Evolutionary conservation across 1,140 invertebrate genomes (phyloP).

Genomic region (Araneus ventricosus): DNA sequence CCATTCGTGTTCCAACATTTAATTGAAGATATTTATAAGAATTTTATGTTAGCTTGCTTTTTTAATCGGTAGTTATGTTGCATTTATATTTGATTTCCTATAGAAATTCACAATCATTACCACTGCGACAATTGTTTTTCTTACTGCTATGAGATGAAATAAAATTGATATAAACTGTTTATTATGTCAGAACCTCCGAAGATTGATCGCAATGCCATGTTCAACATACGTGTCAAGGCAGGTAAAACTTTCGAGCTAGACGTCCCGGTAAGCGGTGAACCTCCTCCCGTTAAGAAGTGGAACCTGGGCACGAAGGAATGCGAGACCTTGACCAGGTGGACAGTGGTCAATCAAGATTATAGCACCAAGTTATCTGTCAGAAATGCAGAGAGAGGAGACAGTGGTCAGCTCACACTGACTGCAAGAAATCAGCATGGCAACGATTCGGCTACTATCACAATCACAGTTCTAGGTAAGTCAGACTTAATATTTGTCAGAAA

Average conservation of each 20-base stretch:
- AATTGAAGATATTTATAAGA: too few relatives aligned
- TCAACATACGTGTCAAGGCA: constrained; percentile 94
- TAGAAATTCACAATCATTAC: too few relatives aligned
- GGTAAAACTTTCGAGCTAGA: constrained; percentile 96
- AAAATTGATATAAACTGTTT: constrained; percentile 76
- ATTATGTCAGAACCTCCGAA: constrained; percentile 89
- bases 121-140: too few relatives aligned
- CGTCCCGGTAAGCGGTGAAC: constrained; percentile 96
- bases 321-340: constrained; percentile 89
- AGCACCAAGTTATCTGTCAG: constrained; percentile 92
- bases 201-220: constrained; percentile 95
- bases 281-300: constrained; percentile 96
- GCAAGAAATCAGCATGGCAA: constrained; percentile 95
- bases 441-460: constrained; percentile 92
- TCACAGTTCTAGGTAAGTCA: constrained; percentile 88
- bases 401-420: constrained; percentile 87
- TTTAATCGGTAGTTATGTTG: too few relatives aligned
- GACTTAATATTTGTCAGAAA: not conserved
- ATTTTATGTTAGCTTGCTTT: too few relatives aligned
- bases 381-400: constrained; percentile 93
- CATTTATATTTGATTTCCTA: too few relatives aligned
- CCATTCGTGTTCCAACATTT: too few relatives aligned
- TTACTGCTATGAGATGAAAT: too few relatives aligned
- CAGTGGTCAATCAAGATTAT: constrained; percentile 91
- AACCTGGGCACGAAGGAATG: constrained; percentile 89